Evolutionary conservation across 2,797 vertebrate genomes (phyloP), one percentile per base, ranked within the genome.

Genomic region (Limosa lapponica): DNA sequence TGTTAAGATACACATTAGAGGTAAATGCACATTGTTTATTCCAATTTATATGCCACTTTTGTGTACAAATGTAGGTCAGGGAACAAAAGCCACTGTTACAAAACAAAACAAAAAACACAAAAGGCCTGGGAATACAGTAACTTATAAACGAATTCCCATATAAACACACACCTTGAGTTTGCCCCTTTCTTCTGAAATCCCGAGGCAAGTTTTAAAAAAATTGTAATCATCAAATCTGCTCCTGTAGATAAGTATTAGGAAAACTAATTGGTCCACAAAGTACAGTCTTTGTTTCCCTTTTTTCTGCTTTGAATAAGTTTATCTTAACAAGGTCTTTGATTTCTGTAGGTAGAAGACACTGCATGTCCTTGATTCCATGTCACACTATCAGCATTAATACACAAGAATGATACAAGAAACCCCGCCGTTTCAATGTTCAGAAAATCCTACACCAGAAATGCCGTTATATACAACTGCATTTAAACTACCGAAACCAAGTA

Each of bases 1-100:
- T 5, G 0, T 51, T 51, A 77, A 77, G 28, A 83, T 41, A 83
- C 6, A 52, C 0, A 0, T 22, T 44, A 54, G 6, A 77, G 4
- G 32, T 57, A 94, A 91, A 57, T 27, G 17, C 11, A 67, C 11
- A 19, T 17, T 62, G 17, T 72, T 89, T 79, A 65, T 57, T 37
- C 15, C 14, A 52, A 36, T 77, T 37, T 37, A 54, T 46, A 19
- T 30, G 18, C 10, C 37, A 69, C 16, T 8, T 82, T 19, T 71
- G 44, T 30, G 15, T 44, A 74, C 4, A 81, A 52, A 39, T 17
- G 28, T 12, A 74, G 22, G 43, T 57, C 57, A 88, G 13, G 8
- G 43, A 93, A 64, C n/a, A 90, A 69, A 86, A 2, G 4, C 8
- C 20, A 32, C 37, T 28, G 10, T 37, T 34, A 64, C 5, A 51